phyloP scores from a whole-genome alignment of 2,797 vertebrate species.

The Spinibarbus caldwelli region DNA sequence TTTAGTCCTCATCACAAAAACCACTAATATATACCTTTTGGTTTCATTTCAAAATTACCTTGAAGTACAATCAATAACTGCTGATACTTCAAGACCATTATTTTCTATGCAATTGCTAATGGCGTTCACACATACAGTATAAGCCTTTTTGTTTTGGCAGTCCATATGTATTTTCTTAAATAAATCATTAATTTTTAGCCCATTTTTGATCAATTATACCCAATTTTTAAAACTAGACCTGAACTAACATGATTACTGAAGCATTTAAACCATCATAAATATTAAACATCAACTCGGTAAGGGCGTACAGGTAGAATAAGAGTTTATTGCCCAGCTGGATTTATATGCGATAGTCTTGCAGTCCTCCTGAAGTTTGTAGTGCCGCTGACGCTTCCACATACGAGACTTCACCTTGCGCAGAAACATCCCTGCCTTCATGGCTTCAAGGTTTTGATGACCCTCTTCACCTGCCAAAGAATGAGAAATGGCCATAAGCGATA shows the following conservation, averaged over 20 bases:
- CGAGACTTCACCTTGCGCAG: conserved; percentile 93
- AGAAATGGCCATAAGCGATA: not conserved
- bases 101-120: not conserved
- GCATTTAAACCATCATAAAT: conserved; percentile 26
- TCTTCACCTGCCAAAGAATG: conserved; percentile 75
- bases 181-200: not conserved
- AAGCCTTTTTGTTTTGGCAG: not conserved
- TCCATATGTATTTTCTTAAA: not conserved
- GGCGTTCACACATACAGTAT: not conserved
- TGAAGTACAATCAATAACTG: not conserved
- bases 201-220: not conserved
- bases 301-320: conserved; percentile 90
- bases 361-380: conserved; percentile 91
- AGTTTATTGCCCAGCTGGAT: conserved; percentile 84
- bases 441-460: conserved; percentile 79
- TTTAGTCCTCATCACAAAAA: not conserved
- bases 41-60: not conserved
- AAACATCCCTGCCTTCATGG: conserved; percentile 86
- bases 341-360: conserved; percentile 92
- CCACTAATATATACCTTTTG: not conserved
- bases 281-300: conserved; percentile 3
- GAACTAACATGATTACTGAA: not conserved
- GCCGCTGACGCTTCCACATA: conserved; percentile 89
- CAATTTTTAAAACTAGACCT: not conserved
- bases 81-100: not conserved